Evolutionary conservation across 2,797 vertebrate genomes (phyloP).

Genomic region (Paedocypris micromegethes): DNA sequence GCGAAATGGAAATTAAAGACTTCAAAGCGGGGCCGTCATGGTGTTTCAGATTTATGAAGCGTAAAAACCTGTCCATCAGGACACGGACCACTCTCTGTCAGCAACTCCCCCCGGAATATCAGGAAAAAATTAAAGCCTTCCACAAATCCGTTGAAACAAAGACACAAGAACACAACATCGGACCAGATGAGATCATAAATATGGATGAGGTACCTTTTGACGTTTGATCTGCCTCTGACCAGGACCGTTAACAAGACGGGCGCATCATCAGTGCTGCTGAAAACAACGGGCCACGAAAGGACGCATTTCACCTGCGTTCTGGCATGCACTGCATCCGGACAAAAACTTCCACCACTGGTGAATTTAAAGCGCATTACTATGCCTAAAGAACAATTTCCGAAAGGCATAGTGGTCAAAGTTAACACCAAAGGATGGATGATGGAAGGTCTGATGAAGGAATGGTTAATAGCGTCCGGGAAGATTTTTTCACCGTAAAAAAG

Average conservation of each 20-base stretch:
- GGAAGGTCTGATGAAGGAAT: constrained; percentile 38
- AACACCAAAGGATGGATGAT: constrained; percentile 44
- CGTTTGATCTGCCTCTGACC: neutral
- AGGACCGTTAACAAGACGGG: neutral
- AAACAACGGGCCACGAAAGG: constrained; percentile 36
- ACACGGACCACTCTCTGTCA: neutral
- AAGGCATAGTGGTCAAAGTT: constrained; percentile 34
- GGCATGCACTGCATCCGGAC: constrained; percentile 33
- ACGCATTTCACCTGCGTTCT: constrained; percentile 41
- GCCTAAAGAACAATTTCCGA: constrained; percentile 42
- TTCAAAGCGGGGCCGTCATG: too few relatives aligned
- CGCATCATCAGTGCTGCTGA: neutral
- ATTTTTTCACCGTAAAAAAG: constrained; percentile 30
- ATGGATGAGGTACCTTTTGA: neutral
- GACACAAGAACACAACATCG: neutral
- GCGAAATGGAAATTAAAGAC: too few relatives aligned
- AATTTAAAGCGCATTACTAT: constrained; percentile 25
- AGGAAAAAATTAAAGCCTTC: neutral
- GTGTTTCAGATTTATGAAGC: too few relatives aligned
- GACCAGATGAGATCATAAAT: too few relatives aligned
- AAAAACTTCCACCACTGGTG: constrained; percentile 33
- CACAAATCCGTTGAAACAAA: neutral
- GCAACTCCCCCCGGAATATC: neutral
- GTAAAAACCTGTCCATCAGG: neutral
- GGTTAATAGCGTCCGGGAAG: constrained; percentile 26